A percentile compares a stretch with the other conserved stretches of the same genome.
phyloP scores from a whole-genome alignment of 1,140 invertebrate genomes.

The Piezodorus guildinii region DNA sequence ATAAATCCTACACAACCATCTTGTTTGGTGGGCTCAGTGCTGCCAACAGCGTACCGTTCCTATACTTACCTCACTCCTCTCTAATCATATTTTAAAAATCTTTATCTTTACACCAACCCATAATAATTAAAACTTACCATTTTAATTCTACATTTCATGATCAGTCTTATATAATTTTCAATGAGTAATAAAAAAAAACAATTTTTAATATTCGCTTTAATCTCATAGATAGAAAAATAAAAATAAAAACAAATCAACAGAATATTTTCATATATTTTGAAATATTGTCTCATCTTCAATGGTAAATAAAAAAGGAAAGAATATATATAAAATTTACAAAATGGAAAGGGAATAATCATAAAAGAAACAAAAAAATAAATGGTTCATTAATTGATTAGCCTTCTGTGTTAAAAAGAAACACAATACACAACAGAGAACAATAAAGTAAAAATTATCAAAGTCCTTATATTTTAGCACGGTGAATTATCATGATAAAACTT shows the following conservation, averaged over 20 bases:
- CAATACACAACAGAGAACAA: not conserved
- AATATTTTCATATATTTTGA: slow-evolving; percentile 2
- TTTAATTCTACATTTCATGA: no score
- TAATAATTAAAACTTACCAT: no score
- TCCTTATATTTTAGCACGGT: slow-evolving; percentile 15
- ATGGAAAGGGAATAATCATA: no score
- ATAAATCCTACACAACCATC: slow-evolving; percentile 14
- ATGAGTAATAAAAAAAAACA: not conserved
- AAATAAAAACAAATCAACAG: slow-evolving; percentile 2
- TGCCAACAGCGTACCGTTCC: not conserved
- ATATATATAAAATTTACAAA: no score
- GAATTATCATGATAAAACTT: slow-evolving; percentile 18
- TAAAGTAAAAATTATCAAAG: slow-evolving; percentile 18
- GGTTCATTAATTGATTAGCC: no score
- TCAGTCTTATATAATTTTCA: no score
- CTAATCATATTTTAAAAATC: no score
- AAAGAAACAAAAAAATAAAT: no score
- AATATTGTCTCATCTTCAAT: slow-evolving; percentile 10
- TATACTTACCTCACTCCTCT: no score
- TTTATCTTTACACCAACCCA: no score
- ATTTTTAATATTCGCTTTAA: not conserved
- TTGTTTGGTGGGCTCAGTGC: slow-evolving; percentile 1
- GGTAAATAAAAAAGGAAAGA: not conserved
- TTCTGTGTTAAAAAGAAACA: not conserved
- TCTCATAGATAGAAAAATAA: not conserved